A percentile compares a stretch with the other conserved stretches of the same genome.
Evolutionary conservation across 2,797 vertebrate species (phyloP).

Genomic region (Buceros bicornis): DNA sequence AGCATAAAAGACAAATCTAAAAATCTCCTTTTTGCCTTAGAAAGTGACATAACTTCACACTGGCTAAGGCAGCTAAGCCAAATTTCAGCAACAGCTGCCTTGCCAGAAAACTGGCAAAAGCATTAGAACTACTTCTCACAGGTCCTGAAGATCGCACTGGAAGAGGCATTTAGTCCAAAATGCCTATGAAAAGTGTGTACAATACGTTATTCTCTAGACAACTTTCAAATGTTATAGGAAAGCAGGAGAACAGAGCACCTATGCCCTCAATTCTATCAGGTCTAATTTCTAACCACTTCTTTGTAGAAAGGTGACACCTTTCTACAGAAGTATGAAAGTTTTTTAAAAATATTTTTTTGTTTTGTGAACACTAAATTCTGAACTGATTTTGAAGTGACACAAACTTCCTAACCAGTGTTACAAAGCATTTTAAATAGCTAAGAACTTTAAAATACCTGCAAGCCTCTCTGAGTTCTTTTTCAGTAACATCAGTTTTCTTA

Average conservation of each 20-base stretch:
- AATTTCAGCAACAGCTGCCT: not conserved
- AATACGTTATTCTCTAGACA: not conserved
- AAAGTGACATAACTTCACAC: not conserved
- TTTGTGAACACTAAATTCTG: not conserved
- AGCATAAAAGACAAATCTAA: not conserved
- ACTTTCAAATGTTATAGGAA: not conserved
- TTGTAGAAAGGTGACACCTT: not conserved
- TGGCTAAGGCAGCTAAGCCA: not conserved
- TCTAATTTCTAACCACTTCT: not conserved
- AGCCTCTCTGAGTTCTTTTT: not conserved
- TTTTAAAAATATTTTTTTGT: not conserved
- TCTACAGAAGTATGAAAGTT: not conserved
- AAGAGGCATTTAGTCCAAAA: not conserved
- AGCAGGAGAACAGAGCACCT: not conserved
- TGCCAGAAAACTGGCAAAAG: not conserved
- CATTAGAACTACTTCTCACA: not conserved
- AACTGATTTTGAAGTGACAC: not conserved
- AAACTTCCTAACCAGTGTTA: not conserved
- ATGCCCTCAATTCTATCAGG: not conserved
- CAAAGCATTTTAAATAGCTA: not conserved
- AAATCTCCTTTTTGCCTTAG: not conserved
- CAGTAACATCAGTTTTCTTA: not conserved
- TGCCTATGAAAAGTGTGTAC: fast-evolving
- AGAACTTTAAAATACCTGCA: not conserved
- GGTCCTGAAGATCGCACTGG: not conserved